phyloP scores from a whole-genome alignment of 2,797 vertebrate genomes.

The Myioborus melanocephalus region DNA sequence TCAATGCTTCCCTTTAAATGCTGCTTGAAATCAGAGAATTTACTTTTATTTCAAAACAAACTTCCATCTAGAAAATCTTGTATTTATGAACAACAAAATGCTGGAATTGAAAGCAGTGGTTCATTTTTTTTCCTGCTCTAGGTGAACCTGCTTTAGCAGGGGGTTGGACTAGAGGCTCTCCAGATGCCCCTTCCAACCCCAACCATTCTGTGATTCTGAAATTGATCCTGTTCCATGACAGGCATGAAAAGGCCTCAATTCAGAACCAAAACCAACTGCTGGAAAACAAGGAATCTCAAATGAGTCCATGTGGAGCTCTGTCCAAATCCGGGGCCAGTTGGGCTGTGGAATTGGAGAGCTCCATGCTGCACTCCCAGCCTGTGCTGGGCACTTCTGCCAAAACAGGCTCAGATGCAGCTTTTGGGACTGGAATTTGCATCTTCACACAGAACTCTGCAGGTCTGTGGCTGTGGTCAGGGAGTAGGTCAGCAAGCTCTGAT shows the following conservation, averaged over 20 bases:
- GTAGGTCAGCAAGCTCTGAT: neutral
- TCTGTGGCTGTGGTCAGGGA: neutral
- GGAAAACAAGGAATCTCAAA: neutral
- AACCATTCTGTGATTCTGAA: neutral
- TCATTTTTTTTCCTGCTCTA: neutral
- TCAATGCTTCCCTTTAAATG: neutral
- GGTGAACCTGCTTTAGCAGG: neutral
- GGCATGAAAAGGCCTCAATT: neutral
- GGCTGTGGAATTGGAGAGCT: neutral
- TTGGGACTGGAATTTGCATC: neutral
- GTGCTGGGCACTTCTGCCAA: neutral
- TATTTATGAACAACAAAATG: neutral
- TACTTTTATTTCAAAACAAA: neutral
- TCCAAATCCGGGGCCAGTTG: neutral
- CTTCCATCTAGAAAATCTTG: neutral
- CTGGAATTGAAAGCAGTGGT: neutral
- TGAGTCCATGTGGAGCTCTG: neutral
- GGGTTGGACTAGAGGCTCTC: neutral
- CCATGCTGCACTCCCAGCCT: neutral
- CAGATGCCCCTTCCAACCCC: neutral
- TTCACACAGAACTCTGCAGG: neutral
- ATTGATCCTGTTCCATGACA: accelerated
- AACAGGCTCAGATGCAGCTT: neutral
- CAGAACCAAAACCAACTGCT: neutral
- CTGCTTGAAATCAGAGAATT: neutral